Base-by-base conservation (phyloP, 2,113 vertebrate species). In the Octodon degus region DNA sequence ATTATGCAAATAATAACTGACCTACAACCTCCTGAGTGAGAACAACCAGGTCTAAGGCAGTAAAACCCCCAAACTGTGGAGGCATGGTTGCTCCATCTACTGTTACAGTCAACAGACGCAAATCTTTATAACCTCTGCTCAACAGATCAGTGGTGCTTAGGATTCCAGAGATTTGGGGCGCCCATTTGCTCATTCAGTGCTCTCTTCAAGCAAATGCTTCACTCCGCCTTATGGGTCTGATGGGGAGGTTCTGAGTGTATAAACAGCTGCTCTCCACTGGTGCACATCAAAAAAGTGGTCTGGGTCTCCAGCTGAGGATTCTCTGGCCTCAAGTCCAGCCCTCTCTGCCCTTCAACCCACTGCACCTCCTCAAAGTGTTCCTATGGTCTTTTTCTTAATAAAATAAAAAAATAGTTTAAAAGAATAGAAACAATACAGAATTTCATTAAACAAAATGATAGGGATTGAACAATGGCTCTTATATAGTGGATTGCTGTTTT, bases 71-170 rank as follows among this genome's bases (percentile, higher is more conserved):
- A 79, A 20, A 24, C 53, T 25, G 1, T 24, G 40, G 43, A 16
- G 67, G n/a, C 3, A 0, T 70, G 34, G 50, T 24, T 37, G n/a
- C 24, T 70, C 37, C 32, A 16, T 0, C 1, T 53, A 3, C 24
- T 58, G 30, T 40, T 27, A 55, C 53, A 50, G 7, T 24, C 7
- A 32, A 94, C 12, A 37, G 62, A 62, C 4, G 22, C 14, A 12
- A 32, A 63, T 60, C 67, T 67, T 55, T 77, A 70, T 68, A 72
- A 27, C 47, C 43, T 47, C 50, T 3, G 86, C 62, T 70, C 37
- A 47, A 47, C 50, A 24, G 20, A 24, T 40, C 67, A 68, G 32
- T 5, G 7, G n/a, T 67, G 25, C 7, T 58, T 47, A 14, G 16
- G 10, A 74, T 90, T 80, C 86, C 82, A 50, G 27, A 65, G 43